Evolutionary conservation across 1,140 invertebrate genomes (phyloP), one percentile per base, ranked within the genome.

Genomic region (Solen grandis): DNA sequence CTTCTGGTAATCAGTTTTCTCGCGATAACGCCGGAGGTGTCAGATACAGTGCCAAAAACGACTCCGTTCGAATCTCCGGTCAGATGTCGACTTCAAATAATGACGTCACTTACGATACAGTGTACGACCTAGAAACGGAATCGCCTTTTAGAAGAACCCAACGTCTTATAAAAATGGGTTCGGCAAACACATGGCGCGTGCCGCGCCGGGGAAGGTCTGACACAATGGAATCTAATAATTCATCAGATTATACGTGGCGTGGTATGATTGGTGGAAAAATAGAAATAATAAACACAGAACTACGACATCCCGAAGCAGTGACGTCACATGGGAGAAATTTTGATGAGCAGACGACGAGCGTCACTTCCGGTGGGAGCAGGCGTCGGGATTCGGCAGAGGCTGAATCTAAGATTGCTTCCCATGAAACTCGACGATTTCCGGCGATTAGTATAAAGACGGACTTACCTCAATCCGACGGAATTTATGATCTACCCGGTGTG

Each of bases 191-290:
- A 10, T 80, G 77, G 77, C 55, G 69, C 19, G 55, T 65, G 14
- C 33, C 77, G n/a, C 54, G 50, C 25, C 36, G 57, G 27, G 62
- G 27, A 25, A 27, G 36, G 13, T n/a, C 50, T 3, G 50, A 19
- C 25, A 25, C 35, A 25, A 8, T 59, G 14, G 55, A 78, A 25
- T 31, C 25, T 27, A 22, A 25, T 19, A 41, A 59, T 31, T 60
- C 75, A 14, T 33, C 63, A 1, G 68, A 68, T n/a, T 80, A 72
- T 38, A 80, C 66, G 31, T 80, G 77, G 77, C 55, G 77, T 2
- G 77, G 77, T 35, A 50, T 80, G 77, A 80, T 80, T 72, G 68
- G 69, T 22, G 77, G 77, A 10, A 68, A 70, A n/a, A 38, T 72
- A 5, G 77, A 80, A 52, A 41, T 80, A 5, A 52, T 80, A n/a